These are phyloP conservation scores for Poecilus cupreus DNA, from an alignment of 2,888 invertebrate genomes.

Conservation along the genomic window DNA sequence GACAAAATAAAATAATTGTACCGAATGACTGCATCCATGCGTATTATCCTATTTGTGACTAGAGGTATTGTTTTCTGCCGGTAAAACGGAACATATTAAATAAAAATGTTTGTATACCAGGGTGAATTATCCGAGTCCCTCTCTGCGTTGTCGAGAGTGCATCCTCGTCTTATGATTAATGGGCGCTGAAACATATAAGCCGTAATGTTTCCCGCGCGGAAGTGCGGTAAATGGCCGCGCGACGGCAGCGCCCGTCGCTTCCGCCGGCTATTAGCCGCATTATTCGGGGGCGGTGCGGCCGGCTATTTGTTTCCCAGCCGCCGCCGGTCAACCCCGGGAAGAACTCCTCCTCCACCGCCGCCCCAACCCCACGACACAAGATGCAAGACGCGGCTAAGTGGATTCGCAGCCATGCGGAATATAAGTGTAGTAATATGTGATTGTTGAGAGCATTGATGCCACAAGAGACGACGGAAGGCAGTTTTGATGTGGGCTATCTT, in stretches of 20 bases:
- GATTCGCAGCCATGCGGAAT: conserved; percentile 68
- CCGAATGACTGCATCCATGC: no score
- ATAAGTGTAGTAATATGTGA: conserved; percentile 66
- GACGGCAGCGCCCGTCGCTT: conserved; percentile 68
- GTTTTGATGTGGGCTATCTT: background rate
- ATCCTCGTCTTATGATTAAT: conserved; percentile 70
- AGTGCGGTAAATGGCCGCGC: conserved; percentile 71
- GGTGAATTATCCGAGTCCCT: background rate
- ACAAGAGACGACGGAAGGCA: background rate
- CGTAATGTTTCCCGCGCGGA: conserved; percentile 73
- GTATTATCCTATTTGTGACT: no score
- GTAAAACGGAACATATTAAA: no score
- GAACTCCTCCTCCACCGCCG: conserved; percentile 8
- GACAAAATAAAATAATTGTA: no score
- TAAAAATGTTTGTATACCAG: no score
- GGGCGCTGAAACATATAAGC: conserved; percentile 67
- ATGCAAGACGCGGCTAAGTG: conserved; percentile 66
- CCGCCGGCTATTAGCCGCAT: conserved; percentile 71
- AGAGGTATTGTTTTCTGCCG: no score
- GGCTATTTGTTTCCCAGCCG: conserved; percentile 67
- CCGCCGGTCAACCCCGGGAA: conserved; percentile 64
- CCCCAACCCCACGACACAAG: background rate
- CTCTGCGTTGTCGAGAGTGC: background rate
- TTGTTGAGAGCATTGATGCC: no score
- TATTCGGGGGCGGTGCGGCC: conserved; percentile 69